A percentile compares a stretch with the other conserved stretches of the same genome.
Conservation (phyloP, 2,797 vertebrate species). For the Ataeniobius toweri region DNA sequence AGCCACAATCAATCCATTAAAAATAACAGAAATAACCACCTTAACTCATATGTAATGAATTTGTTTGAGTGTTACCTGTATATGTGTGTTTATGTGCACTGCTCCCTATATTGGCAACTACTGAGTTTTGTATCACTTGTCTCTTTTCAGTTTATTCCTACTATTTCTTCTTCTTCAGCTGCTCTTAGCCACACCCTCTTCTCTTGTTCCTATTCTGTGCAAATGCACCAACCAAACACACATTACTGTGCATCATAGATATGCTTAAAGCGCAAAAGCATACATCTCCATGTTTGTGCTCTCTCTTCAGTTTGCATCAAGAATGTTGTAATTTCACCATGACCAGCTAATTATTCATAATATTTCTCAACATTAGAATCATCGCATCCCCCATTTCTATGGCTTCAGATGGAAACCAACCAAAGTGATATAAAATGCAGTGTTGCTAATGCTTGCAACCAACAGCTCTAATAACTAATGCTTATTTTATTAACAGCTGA, state of each 20-base stretch:
- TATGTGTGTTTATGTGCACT: background rate
- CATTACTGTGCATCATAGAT: constrained; percentile 54
- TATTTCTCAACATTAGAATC: constrained; percentile 23
- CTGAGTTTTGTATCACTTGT: no score
- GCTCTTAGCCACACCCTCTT: constrained; percentile 12
- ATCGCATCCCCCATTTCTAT: background rate
- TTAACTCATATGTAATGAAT: background rate
- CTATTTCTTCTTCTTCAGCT: background rate
- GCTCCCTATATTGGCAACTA: constrained; percentile 36
- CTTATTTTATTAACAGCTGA: background rate
- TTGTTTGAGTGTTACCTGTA: background rate
- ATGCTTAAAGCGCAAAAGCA: constrained; percentile 49
- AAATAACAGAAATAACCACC: background rate
- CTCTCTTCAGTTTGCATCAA: constrained; percentile 66
- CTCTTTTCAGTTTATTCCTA: background rate
- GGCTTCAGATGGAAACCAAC: constrained; percentile 16
- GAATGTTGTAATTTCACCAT: constrained; percentile 66
- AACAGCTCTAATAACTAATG: background rate
- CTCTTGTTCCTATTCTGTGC: constrained; percentile 6
- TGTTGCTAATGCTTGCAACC: constrained; percentile 9
- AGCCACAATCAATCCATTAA: background rate
- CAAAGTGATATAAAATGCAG: constrained; percentile 19
- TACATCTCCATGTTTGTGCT: constrained; percentile 69
- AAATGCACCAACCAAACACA: constrained; percentile 41
- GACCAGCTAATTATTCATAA: constrained; percentile 69